Base-by-base conservation (phyloP, 64 coral and sea anemone genomes). In the Anthopleura sola region DNA sequence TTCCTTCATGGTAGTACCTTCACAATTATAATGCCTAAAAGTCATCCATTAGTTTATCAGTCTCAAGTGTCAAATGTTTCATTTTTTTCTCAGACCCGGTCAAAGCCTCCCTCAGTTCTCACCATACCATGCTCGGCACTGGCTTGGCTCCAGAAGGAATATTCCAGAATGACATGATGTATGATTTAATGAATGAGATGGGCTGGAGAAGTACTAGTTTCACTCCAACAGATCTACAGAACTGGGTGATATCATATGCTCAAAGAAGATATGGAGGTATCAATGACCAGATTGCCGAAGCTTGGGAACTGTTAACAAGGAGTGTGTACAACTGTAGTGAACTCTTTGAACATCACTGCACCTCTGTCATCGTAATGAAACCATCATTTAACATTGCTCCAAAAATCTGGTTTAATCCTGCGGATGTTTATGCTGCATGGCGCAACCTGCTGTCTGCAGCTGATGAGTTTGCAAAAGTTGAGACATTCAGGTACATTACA, bases 121-220 rank as follows among this genome's bases (percentile, higher is more conserved):
- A 86, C 57, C 85, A 85, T 31, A 99, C 86, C 34, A 88, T 99
- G 88, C 83, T 99, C 81, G 97, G 97, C 14, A 99, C 92, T n/a
- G 97, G 97, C 8, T 84, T 99, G 28, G 85, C 97, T 51, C 92
- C 93, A 31, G 97, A 99, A 79, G 97, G 97, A 49, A 99, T 99
- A 81, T 87, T 94, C 55, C 93, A 94, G 76, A 99, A 99, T 49
- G 84, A 95, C 58, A 89, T 99, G 0, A 82, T 99, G 54, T 99
- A 94, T 87, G 93, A 94, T 24, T 60, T 99, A 68, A 99, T 99
- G 92, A 92, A 95, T 55, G 97, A 99, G 55, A 99, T 99, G 97
- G 95, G 91, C 37, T 98, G 95, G 95, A 79, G 36, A 79, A 79
- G 44, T 34, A 29, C 16, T 29, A 29, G 66, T 32, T 71, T 71